Evolutionary conservation across 2,113 vertebrate species (phyloP).

Genomic region (Orycteropus afer): DNA sequence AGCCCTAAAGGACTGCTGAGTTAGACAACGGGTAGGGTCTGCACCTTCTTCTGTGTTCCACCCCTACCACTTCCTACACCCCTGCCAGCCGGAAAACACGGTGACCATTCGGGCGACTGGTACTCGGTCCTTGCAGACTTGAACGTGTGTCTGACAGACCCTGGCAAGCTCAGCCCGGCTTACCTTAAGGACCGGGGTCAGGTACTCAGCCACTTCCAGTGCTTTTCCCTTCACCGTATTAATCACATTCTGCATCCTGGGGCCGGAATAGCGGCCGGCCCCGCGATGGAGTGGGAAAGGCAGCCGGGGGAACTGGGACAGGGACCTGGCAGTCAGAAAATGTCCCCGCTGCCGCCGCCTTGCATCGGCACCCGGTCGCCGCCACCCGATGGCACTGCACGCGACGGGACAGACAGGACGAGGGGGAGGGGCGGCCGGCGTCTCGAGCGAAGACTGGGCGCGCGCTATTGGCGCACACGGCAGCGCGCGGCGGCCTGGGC

Average conservation of each 20-base stretch:
- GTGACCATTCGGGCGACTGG: neutral
- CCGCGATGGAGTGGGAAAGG: neutral
- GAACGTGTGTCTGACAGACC: neutral
- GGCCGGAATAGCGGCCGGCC: constrained; percentile 49
- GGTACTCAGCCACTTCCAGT: constrained; percentile 96
- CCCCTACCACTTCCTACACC: neutral
- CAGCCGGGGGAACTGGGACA: neutral
- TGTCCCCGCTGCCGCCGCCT: neutral
- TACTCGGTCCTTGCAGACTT: neutral
- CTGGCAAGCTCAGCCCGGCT: constrained; percentile 45
- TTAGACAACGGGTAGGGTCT: too few species aligned
- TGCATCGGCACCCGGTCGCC: neutral
- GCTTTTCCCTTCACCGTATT: constrained; percentile 98
- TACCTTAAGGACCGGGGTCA: constrained; percentile 98
- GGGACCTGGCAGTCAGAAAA: neutral
- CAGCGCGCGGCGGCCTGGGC: neutral
- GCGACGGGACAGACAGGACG: constrained; percentile 22
- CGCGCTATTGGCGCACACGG: neutral
- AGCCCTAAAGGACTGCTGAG: neutral
- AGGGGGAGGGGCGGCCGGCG: constrained; percentile 51
- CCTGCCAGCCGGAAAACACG: accelerated
- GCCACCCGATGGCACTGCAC: neutral
- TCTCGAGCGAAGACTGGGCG: neutral
- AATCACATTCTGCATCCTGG: constrained; percentile 96
- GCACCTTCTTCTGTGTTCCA: neutral